Base-by-base conservation (phyloP, 1,140 invertebrate species). In the Orius laevigatus region DNA sequence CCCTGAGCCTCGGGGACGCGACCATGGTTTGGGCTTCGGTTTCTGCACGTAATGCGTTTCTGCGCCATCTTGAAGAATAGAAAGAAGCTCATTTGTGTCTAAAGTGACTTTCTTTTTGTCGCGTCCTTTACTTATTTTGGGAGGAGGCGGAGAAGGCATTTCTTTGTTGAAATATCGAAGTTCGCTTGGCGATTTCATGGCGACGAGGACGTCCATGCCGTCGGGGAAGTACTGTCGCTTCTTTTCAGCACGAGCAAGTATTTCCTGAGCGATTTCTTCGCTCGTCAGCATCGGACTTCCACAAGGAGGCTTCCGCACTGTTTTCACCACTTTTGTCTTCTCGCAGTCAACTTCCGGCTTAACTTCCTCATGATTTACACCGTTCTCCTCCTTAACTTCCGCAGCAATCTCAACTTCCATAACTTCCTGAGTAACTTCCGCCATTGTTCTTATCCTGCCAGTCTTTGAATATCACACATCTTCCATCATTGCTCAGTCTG, bases 61-160 rank as follows among this genome's bases (percentile, higher is more conserved):
- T 4, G 62, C 63, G 12, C 69, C 68, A 14, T 67, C 68, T 53
- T 70, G 67, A 3, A 70, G 53, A 49, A 70, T 70, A 1, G 65
- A 64, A 8, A 70, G 45, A 5, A 70, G 47, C 8, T 50, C 43
- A 20, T 45, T 16, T 36, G 20, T 46, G 40, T 38, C 36, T 15
- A 47, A 12, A 25, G 43, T 25, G 9, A 43, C 31, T 18, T 18
- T 32, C 41, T 20, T 33, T 46, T 50, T 56, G 53, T 25, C 49
- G 40, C 9, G 60, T 36, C 3, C 25, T 20, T 60, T 57, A 51
- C 59, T 56, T 6, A 62, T 52, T 14, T 50, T 54, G 11, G 61
- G 55, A 12, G 53, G 19, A 41, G 49, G 47, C 2, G 57, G 49
- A 3, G 57, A 49, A 2, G 58, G 53, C 5, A 60, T 58, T 6